Conservation (phyloP, 2,888 invertebrate species). For the Amphiduros pacificus region DNA sequence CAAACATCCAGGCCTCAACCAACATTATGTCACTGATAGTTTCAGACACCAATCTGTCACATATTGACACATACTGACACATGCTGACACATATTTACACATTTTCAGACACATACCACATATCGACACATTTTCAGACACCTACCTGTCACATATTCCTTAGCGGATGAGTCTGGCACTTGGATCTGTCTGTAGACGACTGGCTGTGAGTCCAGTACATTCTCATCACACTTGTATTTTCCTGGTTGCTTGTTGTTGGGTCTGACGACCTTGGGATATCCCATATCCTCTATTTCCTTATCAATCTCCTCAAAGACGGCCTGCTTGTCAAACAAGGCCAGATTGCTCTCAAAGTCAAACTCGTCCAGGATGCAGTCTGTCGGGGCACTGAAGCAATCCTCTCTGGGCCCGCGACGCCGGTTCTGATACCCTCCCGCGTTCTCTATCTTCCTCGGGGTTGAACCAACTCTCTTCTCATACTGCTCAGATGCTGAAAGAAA, state of each 20-base stretch:
- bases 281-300: conserved; percentile 19
- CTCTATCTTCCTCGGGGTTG: conserved; percentile 63
- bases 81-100: too few relatives aligned
- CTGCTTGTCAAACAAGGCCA: conserved; percentile 85
- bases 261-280: conserved; percentile 3
- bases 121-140: too few relatives aligned
- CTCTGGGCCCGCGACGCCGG: conserved; percentile 28
- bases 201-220: conserved; percentile 73
- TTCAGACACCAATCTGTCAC: too few relatives aligned
- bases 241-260: conserved; percentile 33
- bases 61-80: too few relatives aligned
- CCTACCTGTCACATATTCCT: conserved; percentile 71
- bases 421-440: conserved; percentile 48
- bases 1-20: not conserved
- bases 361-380: conserved; percentile 72
- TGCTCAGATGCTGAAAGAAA: not conserved
- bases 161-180: conserved; percentile 68
- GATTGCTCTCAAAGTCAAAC: conserved; percentile 93
- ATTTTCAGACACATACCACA: too few relatives aligned
- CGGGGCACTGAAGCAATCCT: conserved; percentile 78
- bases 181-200: conserved; percentile 71
- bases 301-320: conserved; percentile 75
- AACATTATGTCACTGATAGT: too few relatives aligned
- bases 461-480: not conserved
- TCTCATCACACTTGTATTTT: conserved; percentile 83